These are phyloP conservation scores for Clarias gariepinus DNA, from an alignment of 2,113 vertebrate species.

Conservation along the genomic window DNA sequence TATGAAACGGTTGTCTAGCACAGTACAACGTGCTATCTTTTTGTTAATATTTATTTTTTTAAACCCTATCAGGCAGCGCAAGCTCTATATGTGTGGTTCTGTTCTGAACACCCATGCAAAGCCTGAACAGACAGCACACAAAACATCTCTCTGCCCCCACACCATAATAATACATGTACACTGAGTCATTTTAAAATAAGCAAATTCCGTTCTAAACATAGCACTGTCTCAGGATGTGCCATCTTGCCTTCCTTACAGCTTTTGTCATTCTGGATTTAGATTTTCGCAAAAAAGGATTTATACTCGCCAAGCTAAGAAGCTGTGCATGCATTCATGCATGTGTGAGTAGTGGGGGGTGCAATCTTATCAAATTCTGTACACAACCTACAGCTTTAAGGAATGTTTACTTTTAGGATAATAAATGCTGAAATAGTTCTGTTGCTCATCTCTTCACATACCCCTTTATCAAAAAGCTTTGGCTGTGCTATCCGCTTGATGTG, in stretches of 20 bases:
- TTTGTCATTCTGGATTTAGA: neutral
- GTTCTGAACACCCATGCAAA: neutral
- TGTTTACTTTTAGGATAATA: neutral
- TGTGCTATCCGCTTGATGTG: too few relatives aligned
- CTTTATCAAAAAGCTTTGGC: neutral
- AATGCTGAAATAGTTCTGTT: neutral
- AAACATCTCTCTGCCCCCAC: neutral
- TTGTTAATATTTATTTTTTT: neutral
- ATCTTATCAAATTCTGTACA: neutral
- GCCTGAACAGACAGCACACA: neutral
- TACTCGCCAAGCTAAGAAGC: neutral
- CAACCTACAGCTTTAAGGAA: neutral
- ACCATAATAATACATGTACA: neutral
- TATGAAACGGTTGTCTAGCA: neutral
- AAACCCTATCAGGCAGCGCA: neutral
- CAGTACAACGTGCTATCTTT: neutral
- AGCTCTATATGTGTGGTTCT: neutral
- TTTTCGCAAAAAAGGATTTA: neutral
- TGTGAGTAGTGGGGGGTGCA: neutral
- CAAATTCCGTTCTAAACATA: slow-evolving; percentile 4
- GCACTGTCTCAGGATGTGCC: neutral
- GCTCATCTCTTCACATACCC: neutral
- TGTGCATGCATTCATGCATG: too few relatives aligned
- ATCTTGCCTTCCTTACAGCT: neutral
- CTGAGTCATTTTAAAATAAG: slow-evolving; percentile 12